Conservation (phyloP, 2,113 vertebrate species). For the Eptatretus burgeri region DNA sequence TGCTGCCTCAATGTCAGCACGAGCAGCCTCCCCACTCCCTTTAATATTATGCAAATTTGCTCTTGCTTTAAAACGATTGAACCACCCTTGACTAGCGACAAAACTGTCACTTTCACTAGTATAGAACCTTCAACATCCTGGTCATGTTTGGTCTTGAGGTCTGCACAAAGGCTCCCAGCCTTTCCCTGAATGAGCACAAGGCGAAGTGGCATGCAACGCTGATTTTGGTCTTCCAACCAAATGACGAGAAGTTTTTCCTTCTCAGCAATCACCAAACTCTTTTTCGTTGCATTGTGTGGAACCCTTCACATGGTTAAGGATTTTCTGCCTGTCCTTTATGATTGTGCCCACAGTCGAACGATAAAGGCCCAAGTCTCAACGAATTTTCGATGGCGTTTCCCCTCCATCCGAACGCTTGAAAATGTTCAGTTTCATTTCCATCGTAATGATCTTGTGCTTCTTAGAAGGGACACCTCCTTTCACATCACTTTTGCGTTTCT, state of each 20-base stretch:
- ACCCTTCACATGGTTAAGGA: not conserved
- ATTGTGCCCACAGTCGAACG: not conserved
- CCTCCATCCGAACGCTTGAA: too few species aligned
- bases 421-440: too few species aligned
- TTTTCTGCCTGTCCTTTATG: not conserved
- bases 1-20: not conserved
- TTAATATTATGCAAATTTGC: not conserved
- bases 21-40: not conserved
- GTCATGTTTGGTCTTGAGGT: not conserved
- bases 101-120: not conserved
- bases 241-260: not conserved
- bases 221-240: not conserved
- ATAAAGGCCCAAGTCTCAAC: not conserved
- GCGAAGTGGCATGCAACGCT: not conserved
- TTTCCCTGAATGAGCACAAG: not conserved
- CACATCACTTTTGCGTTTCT: too few species aligned
- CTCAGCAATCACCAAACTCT: not conserved
- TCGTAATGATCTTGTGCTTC: too few species aligned
- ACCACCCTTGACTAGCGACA: not conserved
- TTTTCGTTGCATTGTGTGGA: not conserved
- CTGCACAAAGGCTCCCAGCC: too few species aligned
- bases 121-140: not conserved
- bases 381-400: not conserved
- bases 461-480: too few species aligned
- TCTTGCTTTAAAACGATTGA: not conserved